Evolutionary conservation across 2,888 invertebrate species (phyloP).

Genomic region (Ichneumoninae sp.): DNA sequence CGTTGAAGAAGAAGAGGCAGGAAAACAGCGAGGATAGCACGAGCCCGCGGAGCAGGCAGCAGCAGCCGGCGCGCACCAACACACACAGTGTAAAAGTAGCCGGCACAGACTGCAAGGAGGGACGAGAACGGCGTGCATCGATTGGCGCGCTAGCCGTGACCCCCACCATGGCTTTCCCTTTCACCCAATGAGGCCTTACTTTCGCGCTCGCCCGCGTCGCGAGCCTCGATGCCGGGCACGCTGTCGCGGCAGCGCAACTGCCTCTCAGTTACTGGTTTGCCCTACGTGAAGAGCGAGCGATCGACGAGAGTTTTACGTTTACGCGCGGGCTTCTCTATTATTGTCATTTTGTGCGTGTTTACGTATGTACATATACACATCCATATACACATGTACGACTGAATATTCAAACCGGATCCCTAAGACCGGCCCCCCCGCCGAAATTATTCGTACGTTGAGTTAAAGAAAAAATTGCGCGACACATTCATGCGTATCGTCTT

Average conservation of each 20-base stretch:
- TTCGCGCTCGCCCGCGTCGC: conserved; percentile 82
- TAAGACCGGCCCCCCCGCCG: neutral
- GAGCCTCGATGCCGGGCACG: conserved; percentile 74
- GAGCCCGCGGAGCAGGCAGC: conserved; percentile 50
- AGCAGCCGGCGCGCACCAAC: conserved; percentile 54
- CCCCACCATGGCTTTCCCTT: conserved; percentile 85
- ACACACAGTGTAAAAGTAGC: conserved; percentile 64
- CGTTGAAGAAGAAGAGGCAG: conserved; percentile 46
- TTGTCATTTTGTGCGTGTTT: conserved; percentile 59
- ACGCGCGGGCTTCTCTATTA: conserved; percentile 66
- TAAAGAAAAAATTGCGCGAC: neutral
- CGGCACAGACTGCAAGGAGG: conserved; percentile 69
- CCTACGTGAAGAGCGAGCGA: conserved; percentile 66
- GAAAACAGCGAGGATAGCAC: conserved; percentile 56
- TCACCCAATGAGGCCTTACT: conserved; percentile 84
- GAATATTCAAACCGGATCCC: conserved; percentile 19
- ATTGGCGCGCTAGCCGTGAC: conserved; percentile 84
- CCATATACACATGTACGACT: conserved; percentile 33
- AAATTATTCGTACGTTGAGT: neutral
- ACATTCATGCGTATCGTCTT: neutral
- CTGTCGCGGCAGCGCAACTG: conserved; percentile 65
- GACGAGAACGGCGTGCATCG: conserved; percentile 81
- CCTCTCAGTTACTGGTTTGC: conserved; percentile 70
- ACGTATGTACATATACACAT: neutral
- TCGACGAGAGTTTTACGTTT: conserved; percentile 58